Conservation (phyloP, 1,140 invertebrate genomes). For the Spodoptera litura region DNA sequence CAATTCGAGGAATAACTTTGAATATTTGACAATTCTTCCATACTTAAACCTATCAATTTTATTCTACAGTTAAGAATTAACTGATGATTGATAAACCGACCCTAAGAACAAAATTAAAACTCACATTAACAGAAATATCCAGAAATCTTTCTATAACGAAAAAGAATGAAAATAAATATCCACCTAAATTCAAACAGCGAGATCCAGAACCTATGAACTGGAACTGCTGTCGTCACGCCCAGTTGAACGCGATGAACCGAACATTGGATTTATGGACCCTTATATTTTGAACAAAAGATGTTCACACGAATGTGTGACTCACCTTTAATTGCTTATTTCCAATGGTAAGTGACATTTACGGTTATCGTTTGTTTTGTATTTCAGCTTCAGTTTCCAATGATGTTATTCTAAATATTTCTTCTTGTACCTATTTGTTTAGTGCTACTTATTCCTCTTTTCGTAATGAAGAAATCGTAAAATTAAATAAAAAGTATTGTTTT, state of each 20-base stretch:
- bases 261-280: constrained; percentile 35
- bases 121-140: no score
- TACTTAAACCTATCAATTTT: no score
- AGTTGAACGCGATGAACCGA: constrained; percentile 46
- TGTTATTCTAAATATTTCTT: no score
- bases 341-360: constrained; percentile 9
- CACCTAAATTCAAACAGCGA: constrained; percentile 1
- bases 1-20: no score
- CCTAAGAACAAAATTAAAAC: no score
- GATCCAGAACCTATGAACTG: constrained; percentile 6
- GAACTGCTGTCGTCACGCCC: constrained; percentile 45
- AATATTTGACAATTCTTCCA: no score
- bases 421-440: no score
- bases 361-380: not conserved
- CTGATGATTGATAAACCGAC: no score
- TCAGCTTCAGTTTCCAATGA: not conserved
- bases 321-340: constrained; percentile 3
- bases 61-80: no score
- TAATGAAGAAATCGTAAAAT: no score
- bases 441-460: no score
- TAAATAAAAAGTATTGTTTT: no score
- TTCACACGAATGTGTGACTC: not conserved
- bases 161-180: not conserved
- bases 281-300: constrained; percentile 14
- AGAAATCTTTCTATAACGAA: not conserved